Base-by-base conservation (phyloP, 1,140 invertebrate species). In the Aphaenogaster ashmeadi region DNA sequence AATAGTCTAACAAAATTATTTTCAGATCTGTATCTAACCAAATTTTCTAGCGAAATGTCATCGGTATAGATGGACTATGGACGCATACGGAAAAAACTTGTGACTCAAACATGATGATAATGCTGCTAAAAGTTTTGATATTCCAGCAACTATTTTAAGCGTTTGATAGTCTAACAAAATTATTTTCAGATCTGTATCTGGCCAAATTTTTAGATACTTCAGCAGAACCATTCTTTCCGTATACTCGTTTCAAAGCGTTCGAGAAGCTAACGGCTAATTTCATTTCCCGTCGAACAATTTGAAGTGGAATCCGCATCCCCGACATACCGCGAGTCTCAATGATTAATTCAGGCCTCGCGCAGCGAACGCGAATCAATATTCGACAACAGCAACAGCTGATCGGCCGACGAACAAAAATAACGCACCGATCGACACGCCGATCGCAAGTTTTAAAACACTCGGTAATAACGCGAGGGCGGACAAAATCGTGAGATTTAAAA, bases 381-480 rank as follows among this genome's bases (percentile, higher is more conserved):
- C 60, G 47, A 38, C 77, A 67, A 52, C 60, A 52, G 77, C 60
- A 80, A 80, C 60, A 80, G 77, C 77, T 80, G 77, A 80, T 80
- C 60, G 18, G 15, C 11, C n/a, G 44, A 60, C 33, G 33, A 9
- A 52, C 44, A 67, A 67, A 75, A 44, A 38, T 67, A 67, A 52
- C 33, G 44, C 44, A 15, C 11, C 1, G 21, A 33, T 0, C 33
- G 27, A 50, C 56, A 8, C 75, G 15, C 58, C 33, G 21, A 69
- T 41, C 21, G 21, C 15, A 5, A 58, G 2, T 77, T 72, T 44
- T 4, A 33, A 60, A 21, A 41, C 18, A 27, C 27, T 27, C 38
- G 13, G 11, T 11, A 47, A 41, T 3, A 21, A 13, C 56, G 56
- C 62, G n/a, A 18, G 9, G 33, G 15, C 18, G 38, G 4, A 69